phyloP scores from a whole-genome alignment of 2,113 vertebrate genomes.

The Zosterops japonicus region DNA sequence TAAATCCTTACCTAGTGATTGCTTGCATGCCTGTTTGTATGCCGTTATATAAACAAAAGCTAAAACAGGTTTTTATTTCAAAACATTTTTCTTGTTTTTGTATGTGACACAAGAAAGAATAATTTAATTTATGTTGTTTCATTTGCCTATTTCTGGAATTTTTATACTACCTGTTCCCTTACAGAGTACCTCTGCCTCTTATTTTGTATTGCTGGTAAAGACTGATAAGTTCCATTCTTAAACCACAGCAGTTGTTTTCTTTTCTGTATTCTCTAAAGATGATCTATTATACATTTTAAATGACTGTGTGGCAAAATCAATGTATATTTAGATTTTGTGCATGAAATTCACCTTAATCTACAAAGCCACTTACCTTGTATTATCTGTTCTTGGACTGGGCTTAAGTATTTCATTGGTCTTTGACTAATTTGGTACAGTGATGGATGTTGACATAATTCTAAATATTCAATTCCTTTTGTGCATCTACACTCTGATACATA shows the following conservation, averaged over 20 bases:
- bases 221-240: background rate
- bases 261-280: background rate
- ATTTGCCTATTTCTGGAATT: background rate
- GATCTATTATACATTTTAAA: background rate
- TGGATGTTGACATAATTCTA: background rate
- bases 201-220: background rate
- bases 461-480: background rate
- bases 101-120: background rate
- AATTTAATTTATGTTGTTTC: background rate
- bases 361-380: background rate
- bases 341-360: background rate
- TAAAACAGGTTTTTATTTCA: background rate
- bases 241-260: background rate
- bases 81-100: background rate
- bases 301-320: background rate
- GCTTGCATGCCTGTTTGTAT: background rate
- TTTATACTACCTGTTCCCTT: background rate
- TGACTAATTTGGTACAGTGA: background rate
- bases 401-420: background rate
- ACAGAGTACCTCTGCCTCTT: background rate
- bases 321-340: background rate
- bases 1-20: background rate
- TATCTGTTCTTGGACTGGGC: background rate
- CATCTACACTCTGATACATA: background rate
- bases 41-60: background rate